Percentiles rank a stretch among this genome's conserved stretches.
These are phyloP conservation scores for Nymphalis urticae DNA, from an alignment of 2,888 invertebrate species.

Conservation along the genomic window DNA sequence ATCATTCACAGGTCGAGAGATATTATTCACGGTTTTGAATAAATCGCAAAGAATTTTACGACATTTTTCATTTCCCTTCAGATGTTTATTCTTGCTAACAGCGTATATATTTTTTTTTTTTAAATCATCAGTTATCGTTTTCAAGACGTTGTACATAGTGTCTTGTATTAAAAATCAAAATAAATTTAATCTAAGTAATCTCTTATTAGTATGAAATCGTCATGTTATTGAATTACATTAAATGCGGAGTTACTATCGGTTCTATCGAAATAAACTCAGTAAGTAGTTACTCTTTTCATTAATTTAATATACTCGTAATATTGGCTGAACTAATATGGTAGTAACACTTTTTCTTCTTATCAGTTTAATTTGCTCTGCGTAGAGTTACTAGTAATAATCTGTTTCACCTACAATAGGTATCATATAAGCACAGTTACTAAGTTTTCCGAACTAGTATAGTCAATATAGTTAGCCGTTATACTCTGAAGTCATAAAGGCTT, in stretches of 20 bases:
- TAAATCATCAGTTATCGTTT: too few species aligned
- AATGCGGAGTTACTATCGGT: too few species aligned
- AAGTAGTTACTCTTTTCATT: too few species aligned
- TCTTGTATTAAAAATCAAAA: not conserved
- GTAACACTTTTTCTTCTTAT: too few species aligned
- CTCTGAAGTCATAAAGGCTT: slow-evolving; percentile 21
- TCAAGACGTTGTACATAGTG: too few species aligned
- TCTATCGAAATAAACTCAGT: too few species aligned
- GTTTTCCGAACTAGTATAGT: slow-evolving; percentile 12
- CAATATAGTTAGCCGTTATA: slow-evolving; percentile 12
- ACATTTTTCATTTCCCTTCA: slow-evolving; percentile 6
- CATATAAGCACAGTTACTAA: not conserved
- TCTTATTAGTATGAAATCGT: too few species aligned
- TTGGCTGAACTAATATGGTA: too few species aligned
- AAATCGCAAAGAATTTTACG: not conserved
- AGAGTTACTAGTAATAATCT: not conserved
- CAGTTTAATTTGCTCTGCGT: not conserved
- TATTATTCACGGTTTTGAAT: slow-evolving; percentile 16
- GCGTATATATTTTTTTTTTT: too few species aligned
- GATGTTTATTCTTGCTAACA: not conserved
- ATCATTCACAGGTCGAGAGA: slow-evolving; percentile 14
- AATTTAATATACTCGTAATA: too few species aligned
- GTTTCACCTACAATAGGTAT: slow-evolving; percentile 7
- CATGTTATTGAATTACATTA: too few species aligned
- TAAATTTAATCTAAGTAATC: too few species aligned